A percentile compares a stretch with the other conserved stretches of the same genome.
These are phyloP conservation scores for Andrena hattorfiana DNA, from an alignment of 2,888 invertebrate species.

Conservation along the genomic window DNA sequence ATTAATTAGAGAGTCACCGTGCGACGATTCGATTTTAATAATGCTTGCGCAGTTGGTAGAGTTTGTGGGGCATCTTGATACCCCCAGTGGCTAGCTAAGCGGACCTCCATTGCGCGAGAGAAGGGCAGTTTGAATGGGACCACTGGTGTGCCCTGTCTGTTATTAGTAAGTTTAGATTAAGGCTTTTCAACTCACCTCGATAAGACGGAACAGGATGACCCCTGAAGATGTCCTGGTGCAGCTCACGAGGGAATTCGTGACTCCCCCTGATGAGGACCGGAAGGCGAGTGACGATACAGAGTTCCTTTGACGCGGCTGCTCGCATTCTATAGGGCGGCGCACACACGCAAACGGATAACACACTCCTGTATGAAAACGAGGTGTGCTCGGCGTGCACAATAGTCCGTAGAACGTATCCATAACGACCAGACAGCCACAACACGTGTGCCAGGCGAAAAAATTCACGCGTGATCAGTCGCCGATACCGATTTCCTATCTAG, in stretches of 20 bases:
- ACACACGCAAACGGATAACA: constrained; percentile 48
- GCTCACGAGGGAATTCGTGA: constrained; percentile 14
- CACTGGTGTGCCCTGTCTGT: too few relatives aligned
- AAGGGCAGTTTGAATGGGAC: too few relatives aligned
- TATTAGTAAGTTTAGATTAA: too few relatives aligned
- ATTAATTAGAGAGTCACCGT: too few relatives aligned
- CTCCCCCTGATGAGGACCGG: constrained; percentile 66
- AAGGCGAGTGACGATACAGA: constrained; percentile 72
- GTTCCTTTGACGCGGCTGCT: constrained; percentile 58
- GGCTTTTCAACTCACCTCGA: too few relatives aligned
- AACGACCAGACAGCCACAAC: constrained; percentile 77
- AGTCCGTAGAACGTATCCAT: constrained; percentile 73
- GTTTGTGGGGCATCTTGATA: too few relatives aligned
- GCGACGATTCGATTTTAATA: not conserved
- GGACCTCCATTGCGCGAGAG: too few relatives aligned
- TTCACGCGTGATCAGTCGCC: constrained; percentile 57
- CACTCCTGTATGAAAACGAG: constrained; percentile 54
- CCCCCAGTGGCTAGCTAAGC: too few relatives aligned
- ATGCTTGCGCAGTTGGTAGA: not conserved
- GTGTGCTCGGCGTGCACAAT: constrained; percentile 52
- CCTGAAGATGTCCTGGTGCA: not conserved
- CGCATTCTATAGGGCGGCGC: constrained; percentile 53
- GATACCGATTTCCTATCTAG: constrained; percentile 46
- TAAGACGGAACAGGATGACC: too few relatives aligned
- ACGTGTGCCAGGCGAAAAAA: constrained; percentile 60